Percentiles rank a stretch among this genome's conserved stretches.
Evolutionary conservation across 2,797 vertebrate species (phyloP).

Genomic region (Gorsachius magnificus): DNA sequence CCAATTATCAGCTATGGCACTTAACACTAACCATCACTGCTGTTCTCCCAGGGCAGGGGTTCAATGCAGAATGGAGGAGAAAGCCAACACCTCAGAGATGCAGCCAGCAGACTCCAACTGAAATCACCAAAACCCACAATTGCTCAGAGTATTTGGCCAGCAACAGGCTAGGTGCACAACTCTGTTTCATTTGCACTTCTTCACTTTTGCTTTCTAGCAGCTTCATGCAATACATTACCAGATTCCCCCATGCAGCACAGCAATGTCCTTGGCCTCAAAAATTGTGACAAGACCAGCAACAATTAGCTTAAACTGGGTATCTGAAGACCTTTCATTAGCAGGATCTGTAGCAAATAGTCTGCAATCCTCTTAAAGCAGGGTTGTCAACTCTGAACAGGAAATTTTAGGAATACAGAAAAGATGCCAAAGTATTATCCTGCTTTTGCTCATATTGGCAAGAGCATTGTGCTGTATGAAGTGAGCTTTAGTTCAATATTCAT

Average conservation of each 20-base stretch:
- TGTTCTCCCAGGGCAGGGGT: neutral
- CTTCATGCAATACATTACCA: neutral
- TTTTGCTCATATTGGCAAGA: neutral
- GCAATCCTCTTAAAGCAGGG: neutral
- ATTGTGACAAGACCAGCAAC: neutral
- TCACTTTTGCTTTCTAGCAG: neutral
- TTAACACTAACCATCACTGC: neutral
- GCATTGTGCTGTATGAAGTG: neutral
- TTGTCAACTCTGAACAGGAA: neutral
- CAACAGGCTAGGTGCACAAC: neutral
- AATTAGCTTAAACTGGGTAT: neutral
- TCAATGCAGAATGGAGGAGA: neutral
- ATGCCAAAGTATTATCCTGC: conserved; percentile 6
- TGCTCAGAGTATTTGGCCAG: neutral
- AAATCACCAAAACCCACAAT: neutral
- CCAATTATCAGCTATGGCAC: neutral
- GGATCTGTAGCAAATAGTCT: neutral
- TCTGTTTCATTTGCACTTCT: neutral
- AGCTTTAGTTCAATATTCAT: neutral
- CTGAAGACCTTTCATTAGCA: neutral
- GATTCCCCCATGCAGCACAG: neutral
- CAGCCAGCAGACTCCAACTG: neutral
- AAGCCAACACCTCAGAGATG: neutral
- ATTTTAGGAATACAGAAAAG: neutral
- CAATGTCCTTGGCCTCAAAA: neutral